Base-by-base conservation (phyloP, 2,888 invertebrate species). In the Aplocera efformata region DNA sequence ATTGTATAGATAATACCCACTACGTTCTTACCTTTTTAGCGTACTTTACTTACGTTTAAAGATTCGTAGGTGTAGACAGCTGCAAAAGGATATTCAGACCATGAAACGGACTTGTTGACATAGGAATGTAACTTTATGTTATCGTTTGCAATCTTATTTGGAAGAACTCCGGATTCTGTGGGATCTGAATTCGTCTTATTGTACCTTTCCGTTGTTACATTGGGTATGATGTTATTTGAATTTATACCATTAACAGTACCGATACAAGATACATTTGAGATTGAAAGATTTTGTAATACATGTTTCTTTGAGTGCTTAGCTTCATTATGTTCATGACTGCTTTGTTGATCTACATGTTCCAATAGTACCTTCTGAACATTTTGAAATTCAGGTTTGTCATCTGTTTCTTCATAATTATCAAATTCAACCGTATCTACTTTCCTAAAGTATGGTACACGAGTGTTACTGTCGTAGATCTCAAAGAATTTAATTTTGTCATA, bases 401-500 rank as follows among this genome's bases (percentile, higher is more conserved):
- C 41, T 22, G 34, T 37, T n/a, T 34, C 35, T 11, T 55, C 47
- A 13, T 46, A 32, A 35, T 51, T 30, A 17, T 58, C 47, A 11
- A 25, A 39, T 25, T 45, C 51, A 9, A 48, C 39, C 23, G 39
- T 26, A 28, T 48, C 48, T 9, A 42, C 44, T 7, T 50, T 44
- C 8, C 41, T 29, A 17, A 39, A 29, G 9, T 37, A 22, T 11
- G 58, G 43, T 6, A 32, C 10, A 2, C 48, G 50, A 9, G 84
- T 82, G 26, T 69, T 52, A 27, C 60, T 70, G 36, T 85, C 84
- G 48, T 85, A 81, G 7, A 77, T 59, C 63, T 86, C 84, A 43
- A 85, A 85, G 53, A 85, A 85, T 42, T 73, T 84, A 7, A 85
- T 73, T 68, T 65, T 81, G 33, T 84, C 83, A 30, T 76, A 63